Base-by-base conservation (phyloP, 1,140 invertebrate genomes). In the Drosophila mauritiana region DNA sequence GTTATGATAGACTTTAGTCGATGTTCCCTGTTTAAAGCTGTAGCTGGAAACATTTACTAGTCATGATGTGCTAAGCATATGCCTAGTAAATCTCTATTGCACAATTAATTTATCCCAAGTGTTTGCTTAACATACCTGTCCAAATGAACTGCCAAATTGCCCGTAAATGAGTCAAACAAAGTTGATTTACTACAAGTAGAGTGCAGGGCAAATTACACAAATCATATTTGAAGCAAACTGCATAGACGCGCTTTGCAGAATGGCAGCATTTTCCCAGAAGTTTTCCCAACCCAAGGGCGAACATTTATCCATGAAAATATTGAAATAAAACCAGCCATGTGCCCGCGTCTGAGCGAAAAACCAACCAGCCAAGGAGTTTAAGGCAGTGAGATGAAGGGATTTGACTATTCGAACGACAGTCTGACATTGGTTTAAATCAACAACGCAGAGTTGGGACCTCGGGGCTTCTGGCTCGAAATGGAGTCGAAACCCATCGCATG, bases 251-350 rank as follows among this genome's bases (percentile, higher is more conserved):
- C 12, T 13, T 1, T 31, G 31, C 22, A 11, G 17, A 53, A 58
- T 62, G 53, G 7, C 53, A 61, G 12, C 27, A 11, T 27, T 36
- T 36, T 17, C n/a, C 39, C 7, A 13, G 11, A 20, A 27, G 37
- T 20, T 37, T 12, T 3, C 13, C 6, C 3, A 7, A 13, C 61
- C 62, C 37, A 36, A 43, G 45, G 46, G 11, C 61, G 51, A 46
- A 36, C 45, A 67, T 34, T 70, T 42, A 72, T 70, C 65, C 37
- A 48, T 49, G 43, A 57, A 72, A 70, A 70, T 72, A 56, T 72
- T 48, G 43, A 56, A 70, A 72, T 70, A 37, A 42, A 70, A 72
- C 57, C 43, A 34, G 42, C 36, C 40, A 36, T 56, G 51, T 25
- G 20, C 39, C 8, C 13, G 31, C 27, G 15, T 43, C 55, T 34